A percentile compares a stretch with the other conserved stretches of the same genome.
phyloP scores from a whole-genome alignment of 2,888 invertebrate species.

The Acrocyrtus sp. region DNA sequence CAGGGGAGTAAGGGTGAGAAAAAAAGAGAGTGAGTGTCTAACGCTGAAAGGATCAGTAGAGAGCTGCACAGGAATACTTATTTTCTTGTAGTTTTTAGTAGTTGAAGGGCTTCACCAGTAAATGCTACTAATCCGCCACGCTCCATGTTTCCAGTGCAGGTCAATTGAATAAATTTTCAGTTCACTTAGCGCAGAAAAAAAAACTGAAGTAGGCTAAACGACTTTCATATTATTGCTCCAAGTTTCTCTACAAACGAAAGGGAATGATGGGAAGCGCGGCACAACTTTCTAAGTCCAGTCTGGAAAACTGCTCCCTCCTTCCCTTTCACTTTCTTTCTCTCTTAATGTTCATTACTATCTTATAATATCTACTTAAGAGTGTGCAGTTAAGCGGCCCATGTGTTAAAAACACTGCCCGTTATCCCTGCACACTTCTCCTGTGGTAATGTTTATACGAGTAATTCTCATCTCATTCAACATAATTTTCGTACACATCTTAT shows the following conservation, averaged over 20 bases:
- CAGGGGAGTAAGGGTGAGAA: conserved; percentile 34
- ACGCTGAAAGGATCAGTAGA: no score
- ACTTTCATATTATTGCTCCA: no score
- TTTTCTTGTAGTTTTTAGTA: no score
- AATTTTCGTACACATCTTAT: no score
- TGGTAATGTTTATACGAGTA: conserved; percentile 32
- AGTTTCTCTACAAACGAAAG: no score
- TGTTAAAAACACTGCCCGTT: neutral
- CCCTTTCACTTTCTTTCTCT: conserved; percentile 10
- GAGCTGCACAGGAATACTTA: no score
- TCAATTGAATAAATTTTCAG: conserved; percentile 55
- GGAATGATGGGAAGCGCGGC: conserved; percentile 1
- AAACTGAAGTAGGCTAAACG: conserved; percentile 43
- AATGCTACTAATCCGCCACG: conserved; percentile 46
- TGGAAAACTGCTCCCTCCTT: neutral
- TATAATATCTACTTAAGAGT: conserved; percentile 10
- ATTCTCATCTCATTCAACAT: conserved; percentile 27
- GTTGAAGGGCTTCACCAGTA: no score
- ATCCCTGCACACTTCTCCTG: conserved; percentile 3
- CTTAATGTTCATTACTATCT: conserved; percentile 7
- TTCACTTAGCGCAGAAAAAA: conserved; percentile 46
- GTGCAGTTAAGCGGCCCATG: neutral
- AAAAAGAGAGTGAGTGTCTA: conserved; percentile 9
- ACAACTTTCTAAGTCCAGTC: conserved; percentile 18
- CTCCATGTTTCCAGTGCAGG: conserved; percentile 44